Evolutionary conservation across 2,888 invertebrate genomes (phyloP).

Genomic region (Drosophila mimetica): DNA sequence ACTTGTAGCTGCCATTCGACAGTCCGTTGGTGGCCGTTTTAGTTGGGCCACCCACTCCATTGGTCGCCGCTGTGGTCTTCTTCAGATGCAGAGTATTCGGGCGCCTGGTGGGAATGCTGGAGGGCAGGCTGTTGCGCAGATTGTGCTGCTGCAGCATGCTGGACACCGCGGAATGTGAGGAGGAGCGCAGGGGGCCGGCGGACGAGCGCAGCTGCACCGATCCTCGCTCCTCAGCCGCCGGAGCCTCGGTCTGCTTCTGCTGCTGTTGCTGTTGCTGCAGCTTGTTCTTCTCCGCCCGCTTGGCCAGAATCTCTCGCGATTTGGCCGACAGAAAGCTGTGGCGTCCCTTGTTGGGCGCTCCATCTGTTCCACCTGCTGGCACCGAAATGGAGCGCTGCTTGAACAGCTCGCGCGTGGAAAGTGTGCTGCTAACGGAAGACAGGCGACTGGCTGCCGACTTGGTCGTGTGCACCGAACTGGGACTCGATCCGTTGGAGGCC

Average conservation of each 20-base stretch:
- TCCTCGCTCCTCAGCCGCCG: conserved; percentile 65
- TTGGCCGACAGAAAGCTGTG: conserved; percentile 84
- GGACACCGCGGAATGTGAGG: conserved; percentile 79
- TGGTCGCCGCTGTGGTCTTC: conserved; percentile 64
- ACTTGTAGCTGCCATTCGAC: conserved; percentile 73
- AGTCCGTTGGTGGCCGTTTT: conserved; percentile 54
- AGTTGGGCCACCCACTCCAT: conserved; percentile 31
- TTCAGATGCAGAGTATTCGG: conserved; percentile 81
- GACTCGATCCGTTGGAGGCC: conserved; percentile 83
- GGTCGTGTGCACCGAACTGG: conserved; percentile 83
- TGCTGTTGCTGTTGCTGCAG: conserved; percentile 74
- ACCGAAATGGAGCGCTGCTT: conserved; percentile 84
- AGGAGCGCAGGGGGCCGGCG: conserved; percentile 73
- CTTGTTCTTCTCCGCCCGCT: conserved; percentile 83
- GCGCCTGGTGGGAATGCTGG: conserved; percentile 83
- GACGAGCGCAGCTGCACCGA: conserved; percentile 54
- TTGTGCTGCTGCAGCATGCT: conserved; percentile 73
- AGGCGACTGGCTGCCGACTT: conserved; percentile 83
- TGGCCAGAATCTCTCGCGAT: conserved; percentile 84
- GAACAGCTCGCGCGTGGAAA: conserved; percentile 82
- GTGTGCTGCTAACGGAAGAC: conserved; percentile 83
- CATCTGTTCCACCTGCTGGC: conserved; percentile 71
- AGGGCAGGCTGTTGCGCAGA: conserved; percentile 79
- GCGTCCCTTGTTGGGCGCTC: conserved; percentile 58
- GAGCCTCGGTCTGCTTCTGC: conserved; percentile 60